Conservation (phyloP, 2,888 invertebrate species). For the Acrobasis suavella region DNA sequence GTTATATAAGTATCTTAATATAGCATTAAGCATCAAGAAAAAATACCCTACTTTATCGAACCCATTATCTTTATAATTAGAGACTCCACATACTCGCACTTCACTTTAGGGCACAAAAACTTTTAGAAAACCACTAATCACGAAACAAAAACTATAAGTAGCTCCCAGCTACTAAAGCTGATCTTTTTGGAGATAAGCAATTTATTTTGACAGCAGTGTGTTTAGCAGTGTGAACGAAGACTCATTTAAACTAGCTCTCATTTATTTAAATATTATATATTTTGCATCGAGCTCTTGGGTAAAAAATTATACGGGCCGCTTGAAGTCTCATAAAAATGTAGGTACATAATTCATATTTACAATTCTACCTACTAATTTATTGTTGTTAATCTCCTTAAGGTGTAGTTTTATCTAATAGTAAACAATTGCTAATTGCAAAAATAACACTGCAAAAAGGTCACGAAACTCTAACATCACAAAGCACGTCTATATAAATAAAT, state of each 20-base stretch:
- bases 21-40: neutral
- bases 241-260: constrained; percentile 14
- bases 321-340: no score
- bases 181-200: constrained; percentile 37
- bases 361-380: no score
- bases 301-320: neutral
- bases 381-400: no score
- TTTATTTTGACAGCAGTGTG: constrained; percentile 48
- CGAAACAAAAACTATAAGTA: constrained; percentile 32
- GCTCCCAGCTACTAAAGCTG: constrained; percentile 30
- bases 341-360: no score
- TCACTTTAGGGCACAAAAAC: constrained; percentile 31
- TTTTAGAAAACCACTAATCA: constrained; percentile 30
- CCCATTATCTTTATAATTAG: constrained; percentile 32
- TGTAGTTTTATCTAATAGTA: no score
- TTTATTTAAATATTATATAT: constrained; percentile 18
- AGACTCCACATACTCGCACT: constrained; percentile 28
- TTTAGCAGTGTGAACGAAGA: constrained; percentile 32
- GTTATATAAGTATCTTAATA: neutral
- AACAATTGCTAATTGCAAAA: no score
- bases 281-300: neutral
- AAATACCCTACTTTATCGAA: constrained; percentile 2
- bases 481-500: no score
- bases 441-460: no score
- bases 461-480: no score